Conservation (phyloP, 2,888 invertebrate genomes). For the Tipula confusa region DNA sequence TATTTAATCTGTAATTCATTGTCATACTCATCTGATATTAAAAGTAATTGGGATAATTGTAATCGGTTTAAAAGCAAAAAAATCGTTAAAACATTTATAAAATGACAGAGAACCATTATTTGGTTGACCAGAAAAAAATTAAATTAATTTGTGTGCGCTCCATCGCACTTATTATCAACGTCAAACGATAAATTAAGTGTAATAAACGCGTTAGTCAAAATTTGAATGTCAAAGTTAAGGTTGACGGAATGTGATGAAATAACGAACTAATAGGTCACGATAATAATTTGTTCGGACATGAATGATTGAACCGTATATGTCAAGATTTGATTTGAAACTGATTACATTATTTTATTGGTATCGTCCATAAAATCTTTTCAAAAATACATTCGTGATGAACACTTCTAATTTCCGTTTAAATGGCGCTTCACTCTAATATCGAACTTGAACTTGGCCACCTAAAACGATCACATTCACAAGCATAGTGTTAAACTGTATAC, state of each 20-base stretch:
- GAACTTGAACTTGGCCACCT: too few relatives aligned
- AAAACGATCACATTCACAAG: too few relatives aligned
- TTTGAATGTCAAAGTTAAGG: background rate
- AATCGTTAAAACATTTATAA: background rate
- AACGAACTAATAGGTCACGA: background rate
- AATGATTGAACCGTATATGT: too few relatives aligned
- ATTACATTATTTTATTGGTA: background rate
- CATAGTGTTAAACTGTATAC: background rate
- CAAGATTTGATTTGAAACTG: too few relatives aligned
- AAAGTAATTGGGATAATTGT: background rate
- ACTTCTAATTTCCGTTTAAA: too few relatives aligned
- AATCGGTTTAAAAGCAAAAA: background rate
- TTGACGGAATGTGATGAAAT: background rate
- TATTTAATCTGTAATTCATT: background rate
- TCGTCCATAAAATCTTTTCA: too few relatives aligned
- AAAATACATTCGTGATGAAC: too few relatives aligned
- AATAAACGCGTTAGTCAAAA: background rate
- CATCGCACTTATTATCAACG: background rate
- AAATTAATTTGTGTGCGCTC: background rate
- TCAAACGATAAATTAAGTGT: background rate
- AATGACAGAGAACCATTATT: background rate
- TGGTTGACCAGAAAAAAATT: background rate
- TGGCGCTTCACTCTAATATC: too few relatives aligned
- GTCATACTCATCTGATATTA: background rate
- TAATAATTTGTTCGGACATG: background rate